These are phyloP conservation scores for Cettia cetti DNA, from an alignment of 2,113 vertebrate species.

Conservation along the genomic window DNA sequence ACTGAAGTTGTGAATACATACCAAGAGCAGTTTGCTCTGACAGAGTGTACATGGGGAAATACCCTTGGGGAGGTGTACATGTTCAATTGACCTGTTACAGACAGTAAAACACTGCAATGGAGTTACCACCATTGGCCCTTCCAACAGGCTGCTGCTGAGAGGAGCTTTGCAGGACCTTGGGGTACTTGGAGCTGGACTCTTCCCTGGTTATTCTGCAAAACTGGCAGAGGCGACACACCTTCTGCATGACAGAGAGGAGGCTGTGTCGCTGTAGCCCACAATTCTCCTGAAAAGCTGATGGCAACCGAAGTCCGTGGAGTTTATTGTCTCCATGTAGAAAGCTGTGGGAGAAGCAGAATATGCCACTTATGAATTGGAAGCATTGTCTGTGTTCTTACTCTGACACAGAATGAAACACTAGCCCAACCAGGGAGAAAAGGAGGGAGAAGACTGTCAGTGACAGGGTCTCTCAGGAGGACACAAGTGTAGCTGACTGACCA, in stretches of 20 bases:
- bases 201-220: not conserved
- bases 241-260: not conserved
- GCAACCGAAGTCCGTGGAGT: not conserved
- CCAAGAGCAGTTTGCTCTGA: not conserved
- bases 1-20: not conserved
- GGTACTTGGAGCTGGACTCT: not conserved
- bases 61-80: not conserved
- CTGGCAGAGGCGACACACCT: not conserved
- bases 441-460: not conserved
- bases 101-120: not conserved
- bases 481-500: not conserved
- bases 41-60: rapidly evolving
- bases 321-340: not conserved
- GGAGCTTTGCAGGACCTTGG: not conserved
- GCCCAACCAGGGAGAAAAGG: not conserved
- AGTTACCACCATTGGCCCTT: not conserved
- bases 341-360: not conserved
- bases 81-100: not conserved
- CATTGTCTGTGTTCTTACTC: not conserved
- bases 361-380: not conserved
- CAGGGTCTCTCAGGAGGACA: not conserved
- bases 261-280: not conserved
- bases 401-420: not conserved
- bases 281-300: not conserved
- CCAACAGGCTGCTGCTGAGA: not conserved